Evolutionary conservation across 2,888 invertebrate species (phyloP), one percentile per base, ranked within the genome.

Genomic region (Aspidiotus rigidus): DNA sequence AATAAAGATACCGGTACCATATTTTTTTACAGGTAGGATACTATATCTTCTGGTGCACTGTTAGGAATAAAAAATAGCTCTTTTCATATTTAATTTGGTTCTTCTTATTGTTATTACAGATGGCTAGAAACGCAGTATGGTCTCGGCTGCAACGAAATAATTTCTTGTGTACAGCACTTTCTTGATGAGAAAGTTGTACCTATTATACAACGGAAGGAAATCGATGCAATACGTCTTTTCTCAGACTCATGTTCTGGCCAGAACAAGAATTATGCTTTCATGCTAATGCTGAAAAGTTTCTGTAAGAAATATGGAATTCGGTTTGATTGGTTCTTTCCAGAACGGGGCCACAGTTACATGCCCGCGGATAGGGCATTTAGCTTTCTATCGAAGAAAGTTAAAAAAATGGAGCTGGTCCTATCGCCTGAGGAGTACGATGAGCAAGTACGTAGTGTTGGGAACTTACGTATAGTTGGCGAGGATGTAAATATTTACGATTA

Each of bases 1-100:
- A 60, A 60, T 60, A 28, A 16, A 28, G 10, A 10, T 7, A 60
- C 60, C n/a, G 7, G n/a, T n/a, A n/a, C n/a, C n/a, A n/a, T 60
- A 39, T n/a, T n/a, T 28, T 60, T 17, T 39, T 60, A 60, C 60
- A 60, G 60, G 28, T 60, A 60, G 28, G 8, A n/a, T 7, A n/a
- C n/a, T n/a, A n/a, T n/a, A n/a, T n/a, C n/a, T 10, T 28, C 7
- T 28, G 10, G 8, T 10, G 8, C 10, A 28, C 16, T 39, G 28
- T 28, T 60, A 7, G 49, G 8, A 11, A 10, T 11, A 11, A 44
- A 28, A 28, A n/a, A 8, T 9, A n/a, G 39, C 10, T 10, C 9
- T 9, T 60, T 16, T 17, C 9, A 10, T 17, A 8, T 60, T 28
- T 28, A 9, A 28, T 17, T 16, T 28, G 7, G 10, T 11, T 10